Percentiles rank a stretch among this genome's conserved stretches.
Conservation (phyloP, 2,113 vertebrate species). For the Sorex araneus region DNA sequence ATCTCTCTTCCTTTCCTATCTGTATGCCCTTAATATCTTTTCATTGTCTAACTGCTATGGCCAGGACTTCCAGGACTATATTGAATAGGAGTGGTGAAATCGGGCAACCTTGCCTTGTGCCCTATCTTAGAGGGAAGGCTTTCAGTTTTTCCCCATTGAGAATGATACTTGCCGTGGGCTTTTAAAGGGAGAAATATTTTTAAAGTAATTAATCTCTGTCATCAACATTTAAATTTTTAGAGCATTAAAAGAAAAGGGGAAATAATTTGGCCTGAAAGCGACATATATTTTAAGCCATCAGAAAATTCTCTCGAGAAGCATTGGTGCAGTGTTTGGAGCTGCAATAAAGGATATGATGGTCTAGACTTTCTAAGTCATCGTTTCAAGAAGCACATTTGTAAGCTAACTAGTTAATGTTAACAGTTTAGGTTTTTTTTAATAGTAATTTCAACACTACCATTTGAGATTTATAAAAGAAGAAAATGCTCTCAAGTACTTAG, state of each 20-base stretch:
- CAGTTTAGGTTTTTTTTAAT: not conserved
- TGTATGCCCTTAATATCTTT: no score
- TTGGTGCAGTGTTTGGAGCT: not conserved
- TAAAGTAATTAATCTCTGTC: not conserved
- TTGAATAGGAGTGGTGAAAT: no score
- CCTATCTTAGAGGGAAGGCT: no score
- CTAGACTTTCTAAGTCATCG: not conserved
- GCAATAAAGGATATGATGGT: not conserved
- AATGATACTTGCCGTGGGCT: no score
- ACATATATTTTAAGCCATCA: not conserved
- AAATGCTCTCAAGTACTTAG: not conserved
- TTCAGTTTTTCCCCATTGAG: no score
- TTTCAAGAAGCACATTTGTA: not conserved
- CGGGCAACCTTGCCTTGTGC: no score
- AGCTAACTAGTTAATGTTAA: not conserved
- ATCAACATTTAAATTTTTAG: not conserved
- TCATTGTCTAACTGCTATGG: no score
- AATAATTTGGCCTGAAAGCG: conserved; percentile 22
- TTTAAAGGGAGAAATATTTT: not conserved
- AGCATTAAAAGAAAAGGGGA: not conserved
- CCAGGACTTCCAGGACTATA: no score
- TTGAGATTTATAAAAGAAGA: not conserved
- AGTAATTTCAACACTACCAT: not conserved
- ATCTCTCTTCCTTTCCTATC: no score
- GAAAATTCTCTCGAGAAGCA: not conserved